These are phyloP conservation scores for Neomicropteryx cornuta DNA, from an alignment of 1,140 invertebrate species.

Conservation along the genomic window DNA sequence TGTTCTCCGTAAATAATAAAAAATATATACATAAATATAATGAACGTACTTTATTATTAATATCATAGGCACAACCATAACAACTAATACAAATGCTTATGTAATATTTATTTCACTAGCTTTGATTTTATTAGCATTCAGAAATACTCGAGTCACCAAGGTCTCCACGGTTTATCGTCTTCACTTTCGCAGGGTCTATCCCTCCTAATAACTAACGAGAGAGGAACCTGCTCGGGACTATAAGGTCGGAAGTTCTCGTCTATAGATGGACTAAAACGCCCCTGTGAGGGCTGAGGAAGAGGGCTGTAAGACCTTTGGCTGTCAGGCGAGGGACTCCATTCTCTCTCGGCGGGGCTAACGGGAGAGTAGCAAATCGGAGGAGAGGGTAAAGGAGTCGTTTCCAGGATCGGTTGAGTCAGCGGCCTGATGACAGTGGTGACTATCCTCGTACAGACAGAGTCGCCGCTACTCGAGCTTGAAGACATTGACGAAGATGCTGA, in stretches of 20 bases:
- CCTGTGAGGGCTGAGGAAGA: slow-evolving; percentile 25
- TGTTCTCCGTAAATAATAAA: too few relatives aligned
- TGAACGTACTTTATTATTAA: too few relatives aligned
- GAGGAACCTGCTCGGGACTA: slow-evolving; percentile 43
- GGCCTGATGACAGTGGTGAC: background rate
- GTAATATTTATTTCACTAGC: too few relatives aligned
- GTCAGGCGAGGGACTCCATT: too few relatives aligned
- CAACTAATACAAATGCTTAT: too few relatives aligned
- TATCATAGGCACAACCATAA: too few relatives aligned
- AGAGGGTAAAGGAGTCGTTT: slow-evolving; percentile 20
- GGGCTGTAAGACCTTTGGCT: slow-evolving; percentile 25
- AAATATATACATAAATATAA: too few relatives aligned
- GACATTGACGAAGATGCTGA: slow-evolving; percentile 48
- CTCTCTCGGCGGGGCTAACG: slow-evolving; percentile 26
- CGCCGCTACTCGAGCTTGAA: slow-evolving; percentile 19
- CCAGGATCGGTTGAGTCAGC: background rate
- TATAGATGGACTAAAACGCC: too few relatives aligned
- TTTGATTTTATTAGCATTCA: too few relatives aligned
- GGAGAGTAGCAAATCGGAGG: slow-evolving; percentile 33
- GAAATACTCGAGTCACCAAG: too few relatives aligned
- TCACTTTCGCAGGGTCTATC: slow-evolving; percentile 35
- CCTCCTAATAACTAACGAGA: slow-evolving; percentile 59
- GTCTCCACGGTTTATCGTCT: slow-evolving; percentile 51
- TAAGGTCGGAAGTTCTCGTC: too few relatives aligned
- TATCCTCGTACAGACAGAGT: slow-evolving; percentile 7